phyloP scores from a whole-genome alignment of 92 coral and sea anemone genomes.

The Blastomussa wellsi region DNA sequence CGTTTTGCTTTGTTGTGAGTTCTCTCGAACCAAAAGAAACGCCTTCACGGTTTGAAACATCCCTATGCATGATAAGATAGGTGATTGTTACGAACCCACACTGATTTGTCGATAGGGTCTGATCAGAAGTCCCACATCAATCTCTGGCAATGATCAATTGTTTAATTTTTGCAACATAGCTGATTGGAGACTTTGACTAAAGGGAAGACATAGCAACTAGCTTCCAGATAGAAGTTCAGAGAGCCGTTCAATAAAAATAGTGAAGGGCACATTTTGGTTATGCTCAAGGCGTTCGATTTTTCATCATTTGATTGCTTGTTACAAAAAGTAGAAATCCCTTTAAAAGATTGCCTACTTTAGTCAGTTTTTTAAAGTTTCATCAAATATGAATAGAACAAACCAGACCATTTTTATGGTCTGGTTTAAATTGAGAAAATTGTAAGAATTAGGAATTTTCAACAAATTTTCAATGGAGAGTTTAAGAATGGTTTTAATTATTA shows the following conservation, averaged over 20 bases:
- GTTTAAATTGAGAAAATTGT: no score
- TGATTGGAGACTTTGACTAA: not conserved
- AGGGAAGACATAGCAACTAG: not conserved
- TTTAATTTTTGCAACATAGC: not conserved
- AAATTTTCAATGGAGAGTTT: not conserved
- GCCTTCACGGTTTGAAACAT: not conserved
- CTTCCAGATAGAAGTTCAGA: not conserved
- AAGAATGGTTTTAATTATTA: conserved; percentile 6
- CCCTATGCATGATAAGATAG: not conserved
- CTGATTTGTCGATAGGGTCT: not conserved
- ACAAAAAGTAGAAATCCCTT: not conserved
- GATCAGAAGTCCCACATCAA: not conserved
- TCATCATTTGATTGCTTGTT: not conserved
- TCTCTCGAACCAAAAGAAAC: conserved; percentile 12
- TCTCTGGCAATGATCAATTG: not conserved
- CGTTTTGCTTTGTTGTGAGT: not conserved
- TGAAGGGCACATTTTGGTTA: not conserved
- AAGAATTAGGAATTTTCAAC: not conserved
- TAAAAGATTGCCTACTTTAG: not conserved
- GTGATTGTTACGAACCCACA: not conserved
- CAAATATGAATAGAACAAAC: conserved; percentile 19
- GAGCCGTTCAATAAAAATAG: not conserved
- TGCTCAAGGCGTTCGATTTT: not conserved
- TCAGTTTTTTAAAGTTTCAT: conserved; percentile 1
- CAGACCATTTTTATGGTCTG: no score